A percentile compares a stretch with the other conserved stretches of the same genome.
These are phyloP conservation scores for Ptychodera flava DNA, from an alignment of 35 echinoderm and acorn worm species.

Conservation along the genomic window DNA sequence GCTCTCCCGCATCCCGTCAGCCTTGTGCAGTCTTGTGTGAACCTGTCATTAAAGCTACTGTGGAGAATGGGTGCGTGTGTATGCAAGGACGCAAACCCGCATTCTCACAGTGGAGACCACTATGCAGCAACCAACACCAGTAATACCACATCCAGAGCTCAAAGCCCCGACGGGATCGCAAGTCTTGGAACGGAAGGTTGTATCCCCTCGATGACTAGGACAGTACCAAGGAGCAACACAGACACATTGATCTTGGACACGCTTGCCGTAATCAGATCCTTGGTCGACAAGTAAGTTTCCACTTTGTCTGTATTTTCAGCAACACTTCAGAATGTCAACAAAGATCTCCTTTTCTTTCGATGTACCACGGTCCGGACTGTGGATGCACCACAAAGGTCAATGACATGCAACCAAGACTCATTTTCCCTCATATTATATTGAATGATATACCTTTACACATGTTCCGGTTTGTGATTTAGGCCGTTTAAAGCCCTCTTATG, in stretches of 20 bases:
- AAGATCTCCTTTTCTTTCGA: too few relatives aligned
- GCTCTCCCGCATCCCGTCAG: neutral
- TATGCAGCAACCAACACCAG: neutral
- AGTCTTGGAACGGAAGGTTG: neutral
- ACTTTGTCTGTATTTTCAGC: neutral
- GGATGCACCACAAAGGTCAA: too few relatives aligned
- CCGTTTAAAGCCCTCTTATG: too few relatives aligned
- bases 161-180: neutral
- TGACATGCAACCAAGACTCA: too few relatives aligned
- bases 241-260: slow-evolving; percentile 50
- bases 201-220: neutral
- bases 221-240: slow-evolving; percentile 6
- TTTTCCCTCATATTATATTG: too few relatives aligned
- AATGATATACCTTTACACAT: too few relatives aligned
- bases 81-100: neutral
- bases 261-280: slow-evolving; percentile 43
- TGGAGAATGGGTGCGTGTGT: neutral
- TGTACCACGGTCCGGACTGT: too few relatives aligned
- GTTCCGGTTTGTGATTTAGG: too few relatives aligned
- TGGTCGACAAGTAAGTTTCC: slow-evolving; percentile 73
- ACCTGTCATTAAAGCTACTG: neutral
- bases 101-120: neutral
- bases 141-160: neutral
- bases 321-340: too few relatives aligned
- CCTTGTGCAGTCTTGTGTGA: neutral